Evolutionary conservation across 2,888 invertebrate species (phyloP).

Genomic region (Lycocerus yunnanus): DNA sequence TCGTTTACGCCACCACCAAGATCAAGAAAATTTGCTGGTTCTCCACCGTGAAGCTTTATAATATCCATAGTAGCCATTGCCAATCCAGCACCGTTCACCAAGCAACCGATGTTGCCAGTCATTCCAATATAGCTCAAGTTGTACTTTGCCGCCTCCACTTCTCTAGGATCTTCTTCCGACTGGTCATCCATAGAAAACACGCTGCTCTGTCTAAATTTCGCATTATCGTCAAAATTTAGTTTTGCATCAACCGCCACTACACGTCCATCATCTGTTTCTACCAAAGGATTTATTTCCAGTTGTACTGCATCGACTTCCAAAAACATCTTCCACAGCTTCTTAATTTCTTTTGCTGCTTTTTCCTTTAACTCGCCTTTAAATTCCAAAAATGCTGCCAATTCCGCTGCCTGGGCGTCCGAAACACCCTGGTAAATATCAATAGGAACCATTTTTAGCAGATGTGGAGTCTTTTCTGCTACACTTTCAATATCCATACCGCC

Average conservation of each 20-base stretch:
- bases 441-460: constrained; percentile 85
- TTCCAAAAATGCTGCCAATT: constrained; percentile 81
- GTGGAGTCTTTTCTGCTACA: constrained; percentile 91
- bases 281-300: constrained; percentile 98
- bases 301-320: constrained; percentile 94
- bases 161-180: constrained; percentile 89
- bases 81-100: constrained; percentile 98
- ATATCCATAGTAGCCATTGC: constrained; percentile 99
- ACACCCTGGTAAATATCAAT: constrained; percentile 80
- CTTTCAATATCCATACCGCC: constrained; percentile 98
- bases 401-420: constrained; percentile 71
- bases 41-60: constrained; percentile 93
- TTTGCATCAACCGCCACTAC: constrained; percentile 99
- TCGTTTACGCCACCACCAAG: constrained; percentile 96
- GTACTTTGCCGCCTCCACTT: constrained; percentile 88
- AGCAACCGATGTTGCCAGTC: constrained; percentile 87
- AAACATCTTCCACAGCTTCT: constrained; percentile 89
- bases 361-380: constrained; percentile 69
- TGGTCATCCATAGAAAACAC: constrained; percentile 90
- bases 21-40: constrained; percentile 97
- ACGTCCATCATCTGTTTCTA: constrained; percentile 88
- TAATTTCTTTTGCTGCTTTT: constrained; percentile 85
- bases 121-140: constrained; percentile 94
- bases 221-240: constrained; percentile 98
- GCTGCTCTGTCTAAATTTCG: constrained; percentile 85